phyloP scores from a whole-genome alignment of 2,888 invertebrate species.

The Mystacides longicornis region DNA sequence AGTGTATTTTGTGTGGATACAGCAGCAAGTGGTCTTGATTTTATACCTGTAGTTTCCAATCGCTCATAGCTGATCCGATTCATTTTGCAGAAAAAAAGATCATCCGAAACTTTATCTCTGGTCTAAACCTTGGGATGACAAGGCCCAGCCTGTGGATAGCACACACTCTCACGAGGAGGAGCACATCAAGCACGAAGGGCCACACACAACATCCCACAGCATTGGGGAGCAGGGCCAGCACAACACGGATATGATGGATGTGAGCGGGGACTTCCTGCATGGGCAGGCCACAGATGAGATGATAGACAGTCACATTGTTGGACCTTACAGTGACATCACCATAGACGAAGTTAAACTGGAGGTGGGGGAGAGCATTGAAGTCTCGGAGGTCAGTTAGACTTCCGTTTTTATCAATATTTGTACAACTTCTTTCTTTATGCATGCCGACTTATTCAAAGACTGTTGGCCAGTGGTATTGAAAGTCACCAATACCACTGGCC shows the following conservation, averaged over 20 bases:
- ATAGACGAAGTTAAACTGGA: slow-evolving; percentile 11
- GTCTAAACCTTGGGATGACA: slow-evolving; percentile 72
- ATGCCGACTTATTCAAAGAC: neutral
- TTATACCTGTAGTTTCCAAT: too few relatives aligned
- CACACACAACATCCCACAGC: neutral
- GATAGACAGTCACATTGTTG: neutral
- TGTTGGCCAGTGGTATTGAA: too few relatives aligned
- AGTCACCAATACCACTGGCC: too few relatives aligned
- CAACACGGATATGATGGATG: neutral
- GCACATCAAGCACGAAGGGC: neutral
- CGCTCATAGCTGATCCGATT: too few relatives aligned
- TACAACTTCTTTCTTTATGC: neutral
- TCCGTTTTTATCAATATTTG: too few relatives aligned
- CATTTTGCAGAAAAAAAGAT: slow-evolving; percentile 56
- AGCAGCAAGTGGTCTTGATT: too few relatives aligned
- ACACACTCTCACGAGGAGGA: neutral
- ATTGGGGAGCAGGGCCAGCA: neutral
- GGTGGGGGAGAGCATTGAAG: slow-evolving; percentile 12
- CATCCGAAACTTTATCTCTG: slow-evolving; percentile 82
- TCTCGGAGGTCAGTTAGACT: slow-evolving; percentile 6
- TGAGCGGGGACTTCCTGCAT: too few relatives aligned
- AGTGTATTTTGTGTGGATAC: too few relatives aligned
- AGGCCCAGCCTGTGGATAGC: neutral
- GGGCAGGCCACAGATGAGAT: slow-evolving; percentile 1
- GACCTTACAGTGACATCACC: slow-evolving; percentile 4